Percentiles rank a stretch among this genome's conserved stretches.
phyloP scores from a whole-genome alignment of 1,140 invertebrate genomes.

The Melipona quadrifasciata region DNA sequence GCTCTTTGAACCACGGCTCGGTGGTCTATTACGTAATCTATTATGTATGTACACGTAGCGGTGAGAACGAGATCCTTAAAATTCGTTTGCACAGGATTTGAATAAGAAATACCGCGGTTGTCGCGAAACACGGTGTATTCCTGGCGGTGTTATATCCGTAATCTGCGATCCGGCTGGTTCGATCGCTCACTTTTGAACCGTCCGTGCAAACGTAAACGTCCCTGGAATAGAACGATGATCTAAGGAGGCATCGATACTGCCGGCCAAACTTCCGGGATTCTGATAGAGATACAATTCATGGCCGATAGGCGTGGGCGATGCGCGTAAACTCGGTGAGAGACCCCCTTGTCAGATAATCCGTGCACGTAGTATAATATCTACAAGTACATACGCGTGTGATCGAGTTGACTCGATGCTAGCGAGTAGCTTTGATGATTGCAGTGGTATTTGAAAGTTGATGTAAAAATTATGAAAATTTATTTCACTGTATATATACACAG shows the following conservation, averaged over 20 bases:
- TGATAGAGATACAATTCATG: slow-evolving; percentile 62
- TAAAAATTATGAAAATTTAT: no score
- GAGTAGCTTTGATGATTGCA: no score
- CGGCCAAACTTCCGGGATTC: slow-evolving; percentile 51
- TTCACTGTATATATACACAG: no score
- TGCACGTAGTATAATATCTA: slow-evolving; percentile 6
- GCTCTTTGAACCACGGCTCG: no score
- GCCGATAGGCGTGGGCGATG: slow-evolving; percentile 51
- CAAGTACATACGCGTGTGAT: slow-evolving; percentile 36
- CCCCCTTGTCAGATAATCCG: slow-evolving; percentile 54
- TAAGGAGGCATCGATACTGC: slow-evolving; percentile 48
- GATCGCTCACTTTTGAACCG: background rate
- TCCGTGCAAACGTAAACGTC: slow-evolving; percentile 40
- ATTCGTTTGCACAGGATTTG: background rate
- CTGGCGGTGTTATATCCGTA: background rate
- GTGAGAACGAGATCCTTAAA: background rate
- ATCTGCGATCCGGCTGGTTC: background rate
- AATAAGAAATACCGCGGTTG: background rate
- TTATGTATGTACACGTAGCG: background rate
- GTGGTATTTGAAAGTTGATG: no score
- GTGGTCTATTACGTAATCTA: no score
- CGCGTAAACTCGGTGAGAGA: slow-evolving; percentile 45
- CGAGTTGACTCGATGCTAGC: no score
- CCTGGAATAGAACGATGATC: slow-evolving; percentile 29
- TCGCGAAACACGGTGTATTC: background rate